Evolutionary conservation across 2,113 vertebrate genomes (phyloP).

Genomic region (Empidonax alnorum): DNA sequence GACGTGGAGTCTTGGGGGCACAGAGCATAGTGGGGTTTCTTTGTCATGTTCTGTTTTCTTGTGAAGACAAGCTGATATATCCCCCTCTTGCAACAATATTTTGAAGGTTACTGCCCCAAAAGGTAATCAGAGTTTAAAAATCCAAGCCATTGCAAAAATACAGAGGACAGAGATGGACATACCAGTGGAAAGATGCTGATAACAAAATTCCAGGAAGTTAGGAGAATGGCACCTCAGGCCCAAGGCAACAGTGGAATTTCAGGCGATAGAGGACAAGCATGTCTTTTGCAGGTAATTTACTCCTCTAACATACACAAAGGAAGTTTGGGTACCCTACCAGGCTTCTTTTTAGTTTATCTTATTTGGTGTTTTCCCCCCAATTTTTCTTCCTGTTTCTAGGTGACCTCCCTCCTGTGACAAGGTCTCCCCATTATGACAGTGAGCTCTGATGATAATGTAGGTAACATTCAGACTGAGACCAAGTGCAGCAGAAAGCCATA

Average conservation of each 20-base stretch:
- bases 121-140: not conserved
- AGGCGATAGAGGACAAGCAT: not conserved
- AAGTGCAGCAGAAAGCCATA: slow-evolving; percentile 72
- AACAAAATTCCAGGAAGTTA: not conserved
- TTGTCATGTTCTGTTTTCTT: not conserved
- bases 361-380: slow-evolving; percentile 38
- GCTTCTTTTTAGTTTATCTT: slow-evolving; percentile 31
- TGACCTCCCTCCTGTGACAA: slow-evolving; percentile 70
- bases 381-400: slow-evolving; percentile 65
- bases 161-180: not conserved
- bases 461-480: slow-evolving; percentile 72
- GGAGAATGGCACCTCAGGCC: not conserved
- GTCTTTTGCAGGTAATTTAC: slow-evolving; percentile 30
- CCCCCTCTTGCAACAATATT: not conserved
- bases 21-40: not conserved
- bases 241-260: not conserved
- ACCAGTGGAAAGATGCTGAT: not conserved
- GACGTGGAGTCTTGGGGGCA: rapidly evolving
- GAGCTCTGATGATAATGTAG: slow-evolving; percentile 72
- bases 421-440: slow-evolving; percentile 71
- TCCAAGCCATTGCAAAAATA: not conserved
- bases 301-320: slow-evolving; percentile 7
- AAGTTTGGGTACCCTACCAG: slow-evolving; percentile 39
- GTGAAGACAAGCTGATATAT: not conserved
- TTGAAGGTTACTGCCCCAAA: not conserved